Evolutionary conservation across 2,888 invertebrate species (phyloP).

Genomic region (Uropetala carovei): DNA sequence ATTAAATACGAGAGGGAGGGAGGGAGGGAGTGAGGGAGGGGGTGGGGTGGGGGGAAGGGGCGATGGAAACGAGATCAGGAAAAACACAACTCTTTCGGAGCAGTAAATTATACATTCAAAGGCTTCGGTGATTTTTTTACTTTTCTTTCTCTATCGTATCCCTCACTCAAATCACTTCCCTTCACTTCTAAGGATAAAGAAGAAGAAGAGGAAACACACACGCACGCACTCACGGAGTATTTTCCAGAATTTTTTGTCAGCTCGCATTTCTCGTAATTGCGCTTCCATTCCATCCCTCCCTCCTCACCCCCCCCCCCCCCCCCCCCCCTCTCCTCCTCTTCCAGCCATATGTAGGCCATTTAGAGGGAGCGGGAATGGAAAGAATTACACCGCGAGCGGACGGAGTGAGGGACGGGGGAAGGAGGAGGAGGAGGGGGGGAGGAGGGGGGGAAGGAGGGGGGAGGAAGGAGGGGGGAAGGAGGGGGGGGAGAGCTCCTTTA

Average conservation of each 20-base stretch:
- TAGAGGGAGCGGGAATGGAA: not conserved
- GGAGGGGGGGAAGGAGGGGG: not conserved
- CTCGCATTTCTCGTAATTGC: not conserved
- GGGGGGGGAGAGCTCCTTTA: no score
- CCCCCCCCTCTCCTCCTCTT: not conserved
- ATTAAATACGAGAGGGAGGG: not conserved
- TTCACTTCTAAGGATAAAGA: no score
- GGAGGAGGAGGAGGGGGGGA: not conserved
- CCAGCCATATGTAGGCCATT: not conserved
- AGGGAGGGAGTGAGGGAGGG: not conserved
- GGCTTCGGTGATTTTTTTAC: not conserved
- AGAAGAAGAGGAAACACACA: no score
- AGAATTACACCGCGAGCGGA: not conserved
- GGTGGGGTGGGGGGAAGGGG: not conserved
- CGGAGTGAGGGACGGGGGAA: not conserved
- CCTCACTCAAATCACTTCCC: not conserved
- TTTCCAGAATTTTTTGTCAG: no score
- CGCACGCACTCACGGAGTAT: no score
- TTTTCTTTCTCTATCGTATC: not conserved
- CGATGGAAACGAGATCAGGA: not conserved
- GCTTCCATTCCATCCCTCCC: not conserved
- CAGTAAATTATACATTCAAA: slow-evolving; percentile 19
- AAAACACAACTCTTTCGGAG: not conserved
- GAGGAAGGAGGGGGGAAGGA: no score
- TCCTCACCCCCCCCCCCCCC: not conserved